Conservation (phyloP, 2,113 vertebrate genomes). For the Sinosuthora webbiana region DNA sequence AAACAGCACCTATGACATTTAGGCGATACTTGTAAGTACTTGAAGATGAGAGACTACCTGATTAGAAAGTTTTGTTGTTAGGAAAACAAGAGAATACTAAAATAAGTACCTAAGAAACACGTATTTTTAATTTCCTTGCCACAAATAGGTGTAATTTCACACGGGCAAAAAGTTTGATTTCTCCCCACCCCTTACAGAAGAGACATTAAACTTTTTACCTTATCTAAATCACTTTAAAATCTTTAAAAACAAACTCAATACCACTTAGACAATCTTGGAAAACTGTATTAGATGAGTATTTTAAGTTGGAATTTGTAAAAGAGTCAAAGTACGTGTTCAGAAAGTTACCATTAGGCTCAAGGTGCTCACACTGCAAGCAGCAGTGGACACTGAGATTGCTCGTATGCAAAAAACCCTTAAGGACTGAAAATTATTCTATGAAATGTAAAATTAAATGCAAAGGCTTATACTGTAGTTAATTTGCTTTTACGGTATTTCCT, state of each 20-base stretch:
- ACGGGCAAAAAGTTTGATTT: background rate
- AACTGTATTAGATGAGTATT: background rate
- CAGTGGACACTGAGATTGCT: background rate
- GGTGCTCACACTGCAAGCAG: background rate
- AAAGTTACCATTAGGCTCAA: background rate
- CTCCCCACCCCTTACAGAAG: background rate
- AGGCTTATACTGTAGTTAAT: background rate
- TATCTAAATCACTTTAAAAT: background rate
- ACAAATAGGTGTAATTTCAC: background rate
- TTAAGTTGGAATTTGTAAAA: background rate
- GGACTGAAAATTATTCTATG: background rate
- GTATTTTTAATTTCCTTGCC: background rate
- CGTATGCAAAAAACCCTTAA: background rate
- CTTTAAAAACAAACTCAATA: background rate
- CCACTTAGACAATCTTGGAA: background rate
- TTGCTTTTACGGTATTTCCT: background rate
- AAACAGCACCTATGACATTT: background rate
- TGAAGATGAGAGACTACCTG: background rate
- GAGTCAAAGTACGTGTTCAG: accelerated
- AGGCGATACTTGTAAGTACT: background rate
- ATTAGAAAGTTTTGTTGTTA: background rate
- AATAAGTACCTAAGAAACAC: background rate
- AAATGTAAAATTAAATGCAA: background rate
- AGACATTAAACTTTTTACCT: background rate
- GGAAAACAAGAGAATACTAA: background rate